A percentile compares a stretch with the other conserved stretches of the same genome.
Conservation (phyloP, 2,888 invertebrate genomes). For the Clanis bilineata region DNA sequence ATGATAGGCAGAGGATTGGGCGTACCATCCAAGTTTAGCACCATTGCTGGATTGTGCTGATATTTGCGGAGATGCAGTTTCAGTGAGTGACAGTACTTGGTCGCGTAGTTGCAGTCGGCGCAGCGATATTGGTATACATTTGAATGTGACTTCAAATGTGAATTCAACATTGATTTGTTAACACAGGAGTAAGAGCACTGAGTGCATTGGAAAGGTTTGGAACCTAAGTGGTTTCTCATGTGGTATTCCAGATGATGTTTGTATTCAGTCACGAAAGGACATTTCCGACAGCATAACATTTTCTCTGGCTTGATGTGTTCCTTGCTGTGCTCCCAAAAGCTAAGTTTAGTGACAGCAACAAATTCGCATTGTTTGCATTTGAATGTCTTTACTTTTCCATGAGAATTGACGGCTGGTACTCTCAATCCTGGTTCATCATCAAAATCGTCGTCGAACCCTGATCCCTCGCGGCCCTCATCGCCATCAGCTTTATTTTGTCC, state of each 20-base stretch:
- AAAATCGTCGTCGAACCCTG: constrained; percentile 74
- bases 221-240: constrained; percentile 95
- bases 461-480: constrained; percentile 74
- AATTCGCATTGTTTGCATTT: constrained; percentile 96
- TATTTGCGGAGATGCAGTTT: constrained; percentile 97
- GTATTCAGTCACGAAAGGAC: constrained; percentile 98
- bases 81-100: constrained; percentile 98
- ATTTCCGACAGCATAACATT: constrained; percentile 93
- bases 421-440: constrained; percentile 83
- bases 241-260: constrained; percentile 99
- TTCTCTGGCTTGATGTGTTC: constrained; percentile 97
- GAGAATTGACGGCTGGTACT: constrained; percentile 86
- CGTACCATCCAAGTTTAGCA: constrained; percentile 93
- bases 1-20: constrained; percentile 94
- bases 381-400: constrained; percentile 93
- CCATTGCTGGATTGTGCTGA: constrained; percentile 94
- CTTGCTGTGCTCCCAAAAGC: constrained; percentile 96
- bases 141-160: constrained; percentile 97
- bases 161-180: constrained; percentile 99
- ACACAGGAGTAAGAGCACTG: constrained; percentile 95
- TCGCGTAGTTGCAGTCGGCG: constrained; percentile 95
- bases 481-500: constrained; percentile 55
- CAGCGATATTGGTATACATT: constrained; percentile 96
- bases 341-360: constrained; percentile 92
- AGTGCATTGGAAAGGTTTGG: constrained; percentile 97